A percentile compares a stretch with the other conserved stretches of the same genome.
Conservation (phyloP, 2,888 invertebrate species). For the Suillia variegata region DNA sequence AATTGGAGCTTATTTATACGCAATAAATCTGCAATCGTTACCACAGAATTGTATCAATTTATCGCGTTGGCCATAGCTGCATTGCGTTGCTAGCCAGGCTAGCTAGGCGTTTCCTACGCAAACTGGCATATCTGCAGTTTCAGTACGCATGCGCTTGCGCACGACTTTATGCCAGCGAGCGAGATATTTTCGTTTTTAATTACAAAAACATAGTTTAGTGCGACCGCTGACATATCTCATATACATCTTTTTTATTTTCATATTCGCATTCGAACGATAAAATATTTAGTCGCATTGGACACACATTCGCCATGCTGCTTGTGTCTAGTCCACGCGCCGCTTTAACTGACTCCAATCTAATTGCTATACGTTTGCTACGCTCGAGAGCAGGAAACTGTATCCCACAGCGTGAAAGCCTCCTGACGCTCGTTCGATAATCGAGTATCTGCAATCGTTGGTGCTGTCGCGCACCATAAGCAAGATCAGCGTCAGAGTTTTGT, state of each 20-base stretch:
- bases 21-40: neutral
- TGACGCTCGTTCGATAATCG: neutral
- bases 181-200: conserved; percentile 1
- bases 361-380: neutral
- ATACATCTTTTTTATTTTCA: no score
- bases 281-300: neutral
- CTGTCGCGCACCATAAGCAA: no score
- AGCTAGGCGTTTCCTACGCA: neutral
- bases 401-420: neutral
- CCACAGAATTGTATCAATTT: neutral
- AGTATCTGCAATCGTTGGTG: neutral
- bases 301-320: no score
- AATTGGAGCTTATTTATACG: neutral
- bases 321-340: neutral
- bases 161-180: neutral
- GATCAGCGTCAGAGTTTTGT: no score
- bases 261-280: neutral
- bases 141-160: conserved; percentile 1
- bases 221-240: conserved; percentile 1
- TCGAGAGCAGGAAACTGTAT: neutral
- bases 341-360: neutral
- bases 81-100: neutral
- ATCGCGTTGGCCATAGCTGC: neutral
- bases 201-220: conserved; percentile 1
- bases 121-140: neutral